Conservation (phyloP, 2,888 invertebrate species). For the Hyles lineata region DNA sequence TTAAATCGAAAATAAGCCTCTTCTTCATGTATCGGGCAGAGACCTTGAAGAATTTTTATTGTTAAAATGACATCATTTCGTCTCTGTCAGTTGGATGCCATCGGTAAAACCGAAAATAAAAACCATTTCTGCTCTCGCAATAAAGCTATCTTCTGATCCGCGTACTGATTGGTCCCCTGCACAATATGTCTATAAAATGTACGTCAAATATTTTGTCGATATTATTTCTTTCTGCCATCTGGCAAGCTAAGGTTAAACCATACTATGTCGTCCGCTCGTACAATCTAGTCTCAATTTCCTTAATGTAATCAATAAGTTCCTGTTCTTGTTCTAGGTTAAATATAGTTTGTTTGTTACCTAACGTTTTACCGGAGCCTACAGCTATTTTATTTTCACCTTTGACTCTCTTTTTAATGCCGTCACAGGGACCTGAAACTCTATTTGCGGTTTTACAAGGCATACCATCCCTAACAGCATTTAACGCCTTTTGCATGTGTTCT, state of each 20-base stretch:
- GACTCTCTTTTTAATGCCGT: background rate
- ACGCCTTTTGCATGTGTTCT: background rate
- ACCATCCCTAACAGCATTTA: background rate
- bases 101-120: no score
- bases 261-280: slow-evolving; percentile 37
- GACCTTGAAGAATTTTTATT: no score
- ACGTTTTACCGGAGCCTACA: background rate
- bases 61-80: no score
- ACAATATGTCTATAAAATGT: no score
- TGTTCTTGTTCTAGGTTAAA: slow-evolving; percentile 37
- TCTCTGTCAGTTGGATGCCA: no score
- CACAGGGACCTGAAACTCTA: background rate
- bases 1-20: no score
- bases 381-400: background rate
- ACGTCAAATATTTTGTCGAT: no score
- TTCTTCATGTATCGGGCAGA: no score
- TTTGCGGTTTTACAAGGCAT: background rate
- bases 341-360: slow-evolving; percentile 6
- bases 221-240: slow-evolving; percentile 32
- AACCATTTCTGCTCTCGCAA: no score
- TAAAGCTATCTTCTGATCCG: no score
- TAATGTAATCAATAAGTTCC: slow-evolving; percentile 37
- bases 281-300: slow-evolving; percentile 40
- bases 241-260: slow-evolving; percentile 34
- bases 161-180: no score